Evolutionary conservation across 1,140 invertebrate species (phyloP), one percentile per base, ranked within the genome.

Genomic region (Leptonema lineaticorne): DNA sequence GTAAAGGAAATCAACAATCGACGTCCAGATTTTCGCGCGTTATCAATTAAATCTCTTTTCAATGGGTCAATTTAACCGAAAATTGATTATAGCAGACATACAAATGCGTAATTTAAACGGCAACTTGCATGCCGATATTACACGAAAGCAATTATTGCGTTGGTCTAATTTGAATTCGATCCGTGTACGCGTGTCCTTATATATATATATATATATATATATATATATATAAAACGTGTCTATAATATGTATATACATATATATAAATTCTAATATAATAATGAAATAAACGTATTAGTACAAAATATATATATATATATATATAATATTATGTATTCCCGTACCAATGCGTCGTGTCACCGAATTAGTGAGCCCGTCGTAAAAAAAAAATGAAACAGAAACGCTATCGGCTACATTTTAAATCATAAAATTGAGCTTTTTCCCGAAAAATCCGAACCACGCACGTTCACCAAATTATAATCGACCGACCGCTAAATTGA

Each of bases 391-490:
- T n/a, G n/a, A n/a, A 18, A 18, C 6, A 5, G 26, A 27, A 58
- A 4, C 56, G 20, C 24, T 62, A 45, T 24, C 33, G 5, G 37
- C 18, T 26, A 62, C 59, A 62, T 62, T 62, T 45, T 62, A 62
- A 62, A 62, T 62, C 59, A 45, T 62, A 62, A 62, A 62, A 45
- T 9, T n/a, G n/a, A n/a, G n/a, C n/a, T n/a, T n/a, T n/a, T n/a
- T n/a, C n/a, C n/a, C n/a, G n/a, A n/a, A n/a, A n/a, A n/a, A n/a
- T n/a, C n/a, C n/a, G n/a, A n/a, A n/a, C n/a, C n/a, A n/a, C n/a
- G n/a, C n/a, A n/a, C n/a, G n/a, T n/a, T n/a, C 50, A 22, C 37
- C 29, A 62, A 62, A 62, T 45, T 60, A 33, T 28, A 60, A 60
- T 60, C 33, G 20, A 9, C 29, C 16, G 37, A 1, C 28, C 1